A percentile compares a stretch with the other conserved stretches of the same genome.
Conservation (phyloP, 1,140 invertebrate species). For the Lordiphosa clarofinis region DNA sequence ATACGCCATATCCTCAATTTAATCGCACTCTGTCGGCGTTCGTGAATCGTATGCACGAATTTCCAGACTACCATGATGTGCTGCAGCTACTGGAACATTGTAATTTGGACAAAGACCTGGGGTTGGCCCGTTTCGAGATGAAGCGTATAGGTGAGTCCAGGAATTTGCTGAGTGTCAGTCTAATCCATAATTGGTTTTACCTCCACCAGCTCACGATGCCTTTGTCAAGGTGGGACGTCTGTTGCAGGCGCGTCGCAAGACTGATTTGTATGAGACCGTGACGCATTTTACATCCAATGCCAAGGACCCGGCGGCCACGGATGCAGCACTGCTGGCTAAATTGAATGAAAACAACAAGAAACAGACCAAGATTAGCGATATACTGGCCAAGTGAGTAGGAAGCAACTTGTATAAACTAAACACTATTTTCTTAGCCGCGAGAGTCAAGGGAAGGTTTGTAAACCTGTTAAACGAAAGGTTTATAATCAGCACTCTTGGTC, state of each 20-base stretch:
- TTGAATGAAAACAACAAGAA: conserved; percentile 79
- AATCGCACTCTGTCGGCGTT: conserved; percentile 82
- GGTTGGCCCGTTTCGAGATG: conserved; percentile 73
- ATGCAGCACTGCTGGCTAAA: conserved; percentile 79
- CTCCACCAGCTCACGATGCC: conserved; percentile 80
- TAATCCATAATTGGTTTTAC: conserved; percentile 9
- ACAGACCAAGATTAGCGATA: conserved; percentile 80
- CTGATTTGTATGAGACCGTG: conserved; percentile 81
- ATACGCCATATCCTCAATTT: conserved; percentile 80
- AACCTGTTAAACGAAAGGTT: too few relatives aligned
- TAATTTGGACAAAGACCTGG: conserved; percentile 78
- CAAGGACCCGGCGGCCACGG: conserved; percentile 81
- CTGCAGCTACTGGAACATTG: conserved; percentile 80
- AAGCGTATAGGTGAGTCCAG: conserved; percentile 79
- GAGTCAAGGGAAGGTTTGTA: too few relatives aligned
- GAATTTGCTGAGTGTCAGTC: not conserved
- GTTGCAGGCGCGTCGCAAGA: conserved; percentile 80
- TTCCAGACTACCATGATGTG: conserved; percentile 83
- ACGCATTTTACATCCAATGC: conserved; percentile 65
- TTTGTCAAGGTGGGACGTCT: conserved; percentile 81
- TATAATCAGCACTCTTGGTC: too few relatives aligned
- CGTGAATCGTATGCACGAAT: conserved; percentile 79
- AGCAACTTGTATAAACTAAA: too few relatives aligned
- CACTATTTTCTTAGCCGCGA: too few relatives aligned
- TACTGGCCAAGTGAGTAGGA: conserved; percentile 80